Base-by-base conservation (phyloP, 2,113 vertebrate genomes). In the Hippocampus abdominalis region DNA sequence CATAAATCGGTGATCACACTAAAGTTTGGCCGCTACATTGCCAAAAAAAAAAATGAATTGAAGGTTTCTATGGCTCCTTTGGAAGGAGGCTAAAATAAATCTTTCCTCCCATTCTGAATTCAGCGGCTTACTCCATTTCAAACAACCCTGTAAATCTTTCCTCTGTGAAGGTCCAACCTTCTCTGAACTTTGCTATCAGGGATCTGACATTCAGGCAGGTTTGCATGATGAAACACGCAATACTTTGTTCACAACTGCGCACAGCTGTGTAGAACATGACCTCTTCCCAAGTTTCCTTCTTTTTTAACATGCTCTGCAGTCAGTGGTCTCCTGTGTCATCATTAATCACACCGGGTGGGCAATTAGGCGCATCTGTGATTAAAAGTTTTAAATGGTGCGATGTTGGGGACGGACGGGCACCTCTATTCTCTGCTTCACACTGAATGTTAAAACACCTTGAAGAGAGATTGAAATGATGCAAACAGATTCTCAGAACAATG, bases 181-280 rank as follows among this genome's bases (percentile, higher is more conserved):
- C 63, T 53, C 71, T 84, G 73, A 82, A 73, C 80, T 75, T 71
- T 71, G 49, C 68, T 84, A 83, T 84, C 81, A 68, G 64, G 16
- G 56, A 72, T 82, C 69, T 71, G 67, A 74, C 77, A 65, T 42
- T 42, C 42, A 15, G n/a, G 62, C 72, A 53, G 77, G 62, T 78
- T 81, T 42, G 12, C 51, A 8, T 77, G 32, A 78, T 81, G 66
- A 80, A 77, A 72, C 32, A 65, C 23, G 23, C 39, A 8, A 16
- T 56, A 56, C 25, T 64, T 69, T 76, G 71, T 71, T 81, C 69
- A 71, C 75, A 80, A 73, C 68, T 79, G 40, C 56, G 66, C 40
- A 62, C 65, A 63, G 69, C 72, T 74, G 60, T 23, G 67, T 70
- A 56, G 57, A 51, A 56, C 57, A 61, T 20, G 36, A 70, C 49